Conservation (phyloP, 2,113 vertebrate species). For the Rhinolophus ferrumequinum region DNA sequence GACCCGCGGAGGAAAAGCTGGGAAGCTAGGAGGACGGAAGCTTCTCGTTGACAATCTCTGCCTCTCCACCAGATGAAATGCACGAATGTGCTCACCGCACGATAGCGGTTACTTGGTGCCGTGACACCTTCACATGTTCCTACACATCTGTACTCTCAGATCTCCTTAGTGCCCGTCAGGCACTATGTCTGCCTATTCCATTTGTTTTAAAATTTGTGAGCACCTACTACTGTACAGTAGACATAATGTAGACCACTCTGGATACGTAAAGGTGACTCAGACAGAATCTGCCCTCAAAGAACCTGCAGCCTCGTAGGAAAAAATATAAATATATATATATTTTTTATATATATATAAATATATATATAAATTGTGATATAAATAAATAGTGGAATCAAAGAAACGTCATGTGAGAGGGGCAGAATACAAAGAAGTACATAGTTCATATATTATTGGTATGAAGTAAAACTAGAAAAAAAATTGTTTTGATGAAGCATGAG, state of each 20-base stretch:
- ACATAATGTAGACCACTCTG: not conserved
- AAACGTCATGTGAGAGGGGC: not conserved
- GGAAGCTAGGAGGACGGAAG: not conserved
- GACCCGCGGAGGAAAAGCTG: not conserved
- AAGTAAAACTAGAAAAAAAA: not conserved
- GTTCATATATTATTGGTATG: not conserved
- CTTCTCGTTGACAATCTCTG: not conserved
- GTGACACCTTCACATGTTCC: not conserved
- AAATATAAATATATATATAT: not conserved
- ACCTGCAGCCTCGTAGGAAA: not conserved
- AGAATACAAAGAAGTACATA: not conserved
- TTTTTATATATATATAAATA: too few relatives aligned
- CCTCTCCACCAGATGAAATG: not conserved
- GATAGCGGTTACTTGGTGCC: not conserved
- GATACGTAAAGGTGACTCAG: not conserved
- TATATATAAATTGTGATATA: not conserved
- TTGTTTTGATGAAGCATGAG: not conserved
- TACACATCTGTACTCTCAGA: not conserved
- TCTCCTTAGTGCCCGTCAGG: not conserved
- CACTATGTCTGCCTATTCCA: not conserved
- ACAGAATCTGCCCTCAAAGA: not conserved
- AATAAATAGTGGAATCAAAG: not conserved
- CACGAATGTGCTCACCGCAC: accelerated
- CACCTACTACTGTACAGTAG: not conserved
- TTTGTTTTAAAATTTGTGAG: not conserved